A percentile compares a stretch with the other conserved stretches of the same genome.
These are phyloP conservation scores for Dipodomys ordii DNA, from an alignment of 2,113 vertebrate genomes.

Conservation along the genomic window DNA sequence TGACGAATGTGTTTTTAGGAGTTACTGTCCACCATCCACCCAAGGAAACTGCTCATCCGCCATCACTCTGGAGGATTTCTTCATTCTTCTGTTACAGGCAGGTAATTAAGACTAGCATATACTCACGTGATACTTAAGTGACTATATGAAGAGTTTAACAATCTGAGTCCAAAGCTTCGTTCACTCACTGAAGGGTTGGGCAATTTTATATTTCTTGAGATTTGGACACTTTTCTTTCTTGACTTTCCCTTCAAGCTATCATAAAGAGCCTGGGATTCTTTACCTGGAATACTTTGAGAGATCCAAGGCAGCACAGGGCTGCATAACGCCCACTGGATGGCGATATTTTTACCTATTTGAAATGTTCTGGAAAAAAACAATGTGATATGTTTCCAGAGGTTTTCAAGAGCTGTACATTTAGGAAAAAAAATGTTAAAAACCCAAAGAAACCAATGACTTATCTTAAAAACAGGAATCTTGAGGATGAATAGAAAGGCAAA, in stretches of 20 bases:
- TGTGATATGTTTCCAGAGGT: not conserved
- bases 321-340: not conserved
- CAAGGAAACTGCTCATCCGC: not conserved
- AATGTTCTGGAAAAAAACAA: not conserved
- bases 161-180: not conserved
- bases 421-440: too few relatives aligned
- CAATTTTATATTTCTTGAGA: not conserved
- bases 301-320: not conserved
- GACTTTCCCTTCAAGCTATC: not conserved
- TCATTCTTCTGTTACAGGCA: not conserved
- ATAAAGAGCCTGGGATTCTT: not conserved
- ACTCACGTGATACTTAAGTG: not conserved
- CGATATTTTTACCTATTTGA: not conserved
- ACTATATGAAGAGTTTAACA: not conserved
- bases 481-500: not conserved
- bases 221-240: not conserved
- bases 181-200: not conserved
- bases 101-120: not conserved
- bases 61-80: not conserved
- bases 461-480: not conserved
- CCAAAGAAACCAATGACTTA: not conserved
- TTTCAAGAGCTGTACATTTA: not conserved
- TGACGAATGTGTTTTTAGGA: too few relatives aligned
- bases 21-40: not conserved
- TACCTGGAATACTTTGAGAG: not conserved